Percentiles rank a stretch among this genome's conserved stretches.
These are phyloP conservation scores for Datnioides undecimradiatus DNA, from an alignment of 2,113 vertebrate species.

Conservation along the genomic window DNA sequence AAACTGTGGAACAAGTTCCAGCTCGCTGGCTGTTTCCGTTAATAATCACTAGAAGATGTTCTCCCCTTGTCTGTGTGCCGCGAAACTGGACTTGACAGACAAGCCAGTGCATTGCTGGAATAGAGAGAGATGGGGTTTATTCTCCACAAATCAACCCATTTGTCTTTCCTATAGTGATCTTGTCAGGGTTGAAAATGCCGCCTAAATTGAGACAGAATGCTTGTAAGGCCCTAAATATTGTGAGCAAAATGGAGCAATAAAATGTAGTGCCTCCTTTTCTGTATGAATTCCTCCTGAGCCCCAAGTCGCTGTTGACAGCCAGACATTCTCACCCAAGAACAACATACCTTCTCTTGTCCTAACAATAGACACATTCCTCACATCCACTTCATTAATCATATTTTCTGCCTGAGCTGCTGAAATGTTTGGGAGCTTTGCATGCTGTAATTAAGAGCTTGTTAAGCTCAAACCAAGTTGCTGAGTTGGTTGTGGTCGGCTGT, in stretches of 20 bases:
- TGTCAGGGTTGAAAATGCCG: conserved; percentile 66
- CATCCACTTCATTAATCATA: conserved; percentile 72
- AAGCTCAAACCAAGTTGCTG: conserved; percentile 68
- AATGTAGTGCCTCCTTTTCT: conserved; percentile 10
- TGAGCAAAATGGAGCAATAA: conserved; percentile 47
- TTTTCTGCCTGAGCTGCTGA: conserved; percentile 73
- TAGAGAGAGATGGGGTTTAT: conserved; percentile 61
- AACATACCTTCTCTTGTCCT: conserved; percentile 53
- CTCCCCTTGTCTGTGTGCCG: conserved; percentile 53
- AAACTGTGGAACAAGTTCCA: conserved; percentile 65
- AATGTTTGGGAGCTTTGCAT: conserved; percentile 65
- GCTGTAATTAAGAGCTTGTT: conserved; percentile 76
- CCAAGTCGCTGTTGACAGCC: conserved; percentile 38
- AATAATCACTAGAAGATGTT: conserved; percentile 70
- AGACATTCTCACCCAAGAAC: conserved; percentile 52
- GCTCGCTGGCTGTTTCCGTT: conserved; percentile 67
- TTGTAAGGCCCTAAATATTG: conserved; percentile 61
- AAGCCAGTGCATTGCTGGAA: conserved; percentile 53
- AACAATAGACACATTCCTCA: conserved; percentile 64
- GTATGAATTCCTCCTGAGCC: conserved; percentile 26
- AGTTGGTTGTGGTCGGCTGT: conserved; percentile 53
- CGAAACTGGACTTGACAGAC: conserved; percentile 70
- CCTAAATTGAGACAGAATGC: conserved; percentile 72
- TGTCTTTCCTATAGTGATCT: conserved; percentile 63
- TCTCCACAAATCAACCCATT: conserved; percentile 70